Evolutionary conservation across 2,888 invertebrate species (phyloP).

Genomic region (Ochropacha duplaris): DNA sequence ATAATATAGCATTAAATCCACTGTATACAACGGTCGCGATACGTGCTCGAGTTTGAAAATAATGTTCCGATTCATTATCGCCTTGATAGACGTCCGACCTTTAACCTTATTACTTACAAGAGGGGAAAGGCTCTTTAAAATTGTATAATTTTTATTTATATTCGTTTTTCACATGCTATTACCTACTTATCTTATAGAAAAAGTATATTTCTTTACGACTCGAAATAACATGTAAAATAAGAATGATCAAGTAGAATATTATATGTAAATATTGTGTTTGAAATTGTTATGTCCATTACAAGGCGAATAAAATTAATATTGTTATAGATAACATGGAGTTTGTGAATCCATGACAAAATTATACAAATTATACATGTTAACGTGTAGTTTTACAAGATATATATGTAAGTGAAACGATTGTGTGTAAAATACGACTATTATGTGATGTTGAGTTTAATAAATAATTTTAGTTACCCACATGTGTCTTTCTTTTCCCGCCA

Average conservation of each 20-base stretch:
- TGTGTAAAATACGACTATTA: slow-evolving; percentile 42
- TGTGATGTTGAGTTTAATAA: slow-evolving; percentile 76
- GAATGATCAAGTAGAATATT: neutral
- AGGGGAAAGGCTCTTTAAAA: neutral
- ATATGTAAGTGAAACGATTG: slow-evolving; percentile 33
- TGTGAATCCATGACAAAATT: slow-evolving; percentile 30
- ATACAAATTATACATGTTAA: slow-evolving; percentile 28
- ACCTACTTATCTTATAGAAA: neutral
- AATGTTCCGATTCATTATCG: too few relatives aligned
- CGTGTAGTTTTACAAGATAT: slow-evolving; percentile 20
- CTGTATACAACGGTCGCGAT: too few relatives aligned
- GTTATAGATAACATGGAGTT: slow-evolving; percentile 14
- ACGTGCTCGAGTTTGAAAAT: too few relatives aligned
- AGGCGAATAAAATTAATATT: slow-evolving; percentile 1
- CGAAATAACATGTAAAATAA: neutral
- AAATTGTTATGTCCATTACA: slow-evolving; percentile 15
- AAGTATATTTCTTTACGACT: neutral
- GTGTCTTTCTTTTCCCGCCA: slow-evolving; percentile 12
- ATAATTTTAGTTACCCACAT: slow-evolving; percentile 67
- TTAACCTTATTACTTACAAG: too few relatives aligned
- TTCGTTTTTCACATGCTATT: neutral
- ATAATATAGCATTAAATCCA: too few relatives aligned
- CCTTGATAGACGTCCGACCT: too few relatives aligned
- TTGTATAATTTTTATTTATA: neutral
- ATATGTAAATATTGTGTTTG: neutral